These are phyloP conservation scores for Odontocerum albicorne DNA, from an alignment of 2,888 invertebrate genomes.

Conservation along the genomic window DNA sequence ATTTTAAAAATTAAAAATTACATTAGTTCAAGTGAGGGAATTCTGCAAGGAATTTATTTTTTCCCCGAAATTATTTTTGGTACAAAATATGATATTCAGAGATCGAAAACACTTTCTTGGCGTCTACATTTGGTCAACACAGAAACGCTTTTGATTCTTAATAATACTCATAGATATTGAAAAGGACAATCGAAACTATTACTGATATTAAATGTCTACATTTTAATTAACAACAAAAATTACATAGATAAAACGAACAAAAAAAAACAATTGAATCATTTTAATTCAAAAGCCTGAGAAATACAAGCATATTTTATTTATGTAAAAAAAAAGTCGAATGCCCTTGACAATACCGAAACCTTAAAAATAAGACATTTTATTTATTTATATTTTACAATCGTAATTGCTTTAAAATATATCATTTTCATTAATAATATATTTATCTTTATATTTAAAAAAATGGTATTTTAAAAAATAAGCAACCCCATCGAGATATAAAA, in stretches of 20 bases:
- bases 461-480: neutral
- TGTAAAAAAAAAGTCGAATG: too few species aligned
- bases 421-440: neutral
- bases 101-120: slow-evolving; percentile 15
- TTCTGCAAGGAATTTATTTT: neutral
- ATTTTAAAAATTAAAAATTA: too few species aligned
- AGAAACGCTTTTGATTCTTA: slow-evolving; percentile 30
- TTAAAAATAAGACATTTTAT: neutral
- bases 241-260: neutral
- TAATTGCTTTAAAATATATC: neutral
- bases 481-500: neutral
- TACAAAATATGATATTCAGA: neutral
- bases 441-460: neutral
- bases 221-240: neutral
- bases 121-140: slow-evolving; percentile 28
- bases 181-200: too few species aligned
- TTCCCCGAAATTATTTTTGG: neutral
- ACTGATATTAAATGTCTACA: neutral
- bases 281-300: neutral
- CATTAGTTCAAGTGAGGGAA: too few species aligned
- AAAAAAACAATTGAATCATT: neutral
- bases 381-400: neutral
- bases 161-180: too few species aligned
- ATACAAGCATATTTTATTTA: too few species aligned
- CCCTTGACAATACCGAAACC: neutral